These are phyloP conservation scores for Micrasema minimum DNA, from an alignment of 1,140 invertebrate species.

Conservation along the genomic window DNA sequence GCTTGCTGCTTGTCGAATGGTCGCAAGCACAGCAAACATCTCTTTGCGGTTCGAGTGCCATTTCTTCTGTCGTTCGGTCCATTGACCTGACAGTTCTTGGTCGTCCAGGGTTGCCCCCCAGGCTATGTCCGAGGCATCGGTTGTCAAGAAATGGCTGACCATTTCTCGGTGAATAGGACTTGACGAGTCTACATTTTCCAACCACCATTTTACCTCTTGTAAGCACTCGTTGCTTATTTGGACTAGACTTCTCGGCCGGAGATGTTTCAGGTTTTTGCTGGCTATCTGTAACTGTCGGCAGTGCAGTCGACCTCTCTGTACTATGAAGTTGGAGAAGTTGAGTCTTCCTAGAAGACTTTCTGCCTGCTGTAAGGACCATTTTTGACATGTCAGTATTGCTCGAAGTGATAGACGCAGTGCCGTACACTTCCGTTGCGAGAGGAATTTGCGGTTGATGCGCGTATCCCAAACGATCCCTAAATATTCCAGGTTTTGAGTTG, in stretches of 20 bases:
- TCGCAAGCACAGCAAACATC: neutral
- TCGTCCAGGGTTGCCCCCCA: conserved; percentile 2
- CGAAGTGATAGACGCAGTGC: neutral
- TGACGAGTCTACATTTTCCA: neutral
- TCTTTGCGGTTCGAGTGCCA: neutral
- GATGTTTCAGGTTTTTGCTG: neutral
- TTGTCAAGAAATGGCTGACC: neutral
- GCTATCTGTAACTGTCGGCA: conserved; percentile 47
- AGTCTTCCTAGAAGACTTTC: conserved; percentile 53
- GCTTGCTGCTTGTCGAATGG: neutral
- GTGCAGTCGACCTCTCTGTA: conserved; percentile 63
- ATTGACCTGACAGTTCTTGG: neutral
- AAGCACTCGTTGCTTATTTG: neutral
- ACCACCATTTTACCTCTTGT: neutral
- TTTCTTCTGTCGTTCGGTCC: neutral
- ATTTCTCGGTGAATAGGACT: neutral
- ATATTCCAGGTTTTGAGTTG: conserved; percentile 40
- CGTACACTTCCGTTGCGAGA: neutral
- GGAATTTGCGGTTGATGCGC: neutral
- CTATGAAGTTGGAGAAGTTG: conserved; percentile 66
- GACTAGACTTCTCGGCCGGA: neutral
- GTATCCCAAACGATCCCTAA: conserved; percentile 44
- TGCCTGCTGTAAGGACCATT: conserved; percentile 47
- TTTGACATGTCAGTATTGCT: neutral
- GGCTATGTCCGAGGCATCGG: neutral